Conservation (phyloP, 2,888 invertebrate genomes). For the Lepidocyrtoides sp. region DNA sequence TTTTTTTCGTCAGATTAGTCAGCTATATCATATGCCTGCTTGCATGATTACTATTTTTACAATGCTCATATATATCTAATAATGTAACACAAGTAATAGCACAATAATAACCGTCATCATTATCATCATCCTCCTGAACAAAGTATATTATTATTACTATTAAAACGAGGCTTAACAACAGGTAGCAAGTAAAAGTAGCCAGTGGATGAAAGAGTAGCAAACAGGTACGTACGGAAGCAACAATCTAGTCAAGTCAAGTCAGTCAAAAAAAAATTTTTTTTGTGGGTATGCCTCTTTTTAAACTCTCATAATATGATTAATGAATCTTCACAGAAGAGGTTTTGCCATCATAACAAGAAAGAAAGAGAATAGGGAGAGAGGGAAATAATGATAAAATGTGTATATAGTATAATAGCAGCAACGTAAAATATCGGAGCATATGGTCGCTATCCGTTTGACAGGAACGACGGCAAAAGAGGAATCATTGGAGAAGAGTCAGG, state of each 20-base stretch:
- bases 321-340: conserved; percentile 78
- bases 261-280: conserved; percentile 34
- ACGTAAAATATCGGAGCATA: conserved; percentile 56
- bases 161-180: conserved; percentile 56
- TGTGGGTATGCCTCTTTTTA: conserved; percentile 68
- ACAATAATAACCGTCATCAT: conserved; percentile 55
- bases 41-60: not conserved
- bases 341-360: conserved; percentile 72
- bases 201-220: conserved; percentile 38
- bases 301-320: conserved; percentile 78
- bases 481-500: not conserved
- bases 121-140: conserved; percentile 37
- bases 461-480: not conserved
- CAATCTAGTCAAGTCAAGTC: conserved; percentile 77
- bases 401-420: too few species aligned
- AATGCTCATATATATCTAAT: not conserved
- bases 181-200: conserved; percentile 57
- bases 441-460: conserved; percentile 74
- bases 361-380: conserved; percentile 13
- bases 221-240: conserved; percentile 71
- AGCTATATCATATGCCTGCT: not conserved
- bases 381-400: conserved; percentile 55
- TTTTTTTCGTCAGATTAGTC: not conserved
- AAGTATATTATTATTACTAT: conserved; percentile 71
- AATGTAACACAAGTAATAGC: conserved; percentile 54